Percentiles rank a stretch among this genome's conserved stretches.
These are phyloP conservation scores for Drosophila aff. DNA, from an alignment of 1,140 invertebrate genomes.

Conservation along the genomic window DNA sequence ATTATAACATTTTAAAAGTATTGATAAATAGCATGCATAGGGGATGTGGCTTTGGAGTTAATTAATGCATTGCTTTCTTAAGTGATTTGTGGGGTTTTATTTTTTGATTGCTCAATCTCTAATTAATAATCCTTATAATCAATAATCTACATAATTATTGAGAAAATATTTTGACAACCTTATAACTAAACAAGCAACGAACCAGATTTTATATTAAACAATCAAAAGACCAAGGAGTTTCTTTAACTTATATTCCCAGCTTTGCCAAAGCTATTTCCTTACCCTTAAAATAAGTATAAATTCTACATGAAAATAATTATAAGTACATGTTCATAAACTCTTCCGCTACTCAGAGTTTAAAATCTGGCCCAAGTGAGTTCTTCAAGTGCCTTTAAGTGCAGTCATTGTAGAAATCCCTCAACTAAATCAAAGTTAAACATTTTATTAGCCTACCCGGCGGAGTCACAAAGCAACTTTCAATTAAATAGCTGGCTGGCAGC, in stretches of 20 bases:
- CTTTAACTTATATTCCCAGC: neutral
- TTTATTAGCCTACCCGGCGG: slow-evolving; percentile 73
- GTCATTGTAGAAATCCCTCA: slow-evolving; percentile 72
- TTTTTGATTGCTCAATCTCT: neutral
- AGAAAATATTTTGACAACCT: too few species aligned
- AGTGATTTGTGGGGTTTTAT: neutral
- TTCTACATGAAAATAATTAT: neutral
- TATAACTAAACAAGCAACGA: too few species aligned
- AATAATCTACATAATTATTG: too few species aligned
- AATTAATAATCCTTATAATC: neutral
- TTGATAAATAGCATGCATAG: neutral
- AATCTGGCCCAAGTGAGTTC: slow-evolving; percentile 1
- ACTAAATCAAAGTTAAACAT: slow-evolving; percentile 84
- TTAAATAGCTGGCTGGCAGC: slow-evolving; percentile 69
- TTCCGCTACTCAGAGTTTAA: neutral
- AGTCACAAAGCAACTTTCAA: slow-evolving; percentile 82
- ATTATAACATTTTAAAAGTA: slow-evolving; percentile 11
- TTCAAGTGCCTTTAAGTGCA: slow-evolving; percentile 52
- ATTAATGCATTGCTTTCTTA: slow-evolving; percentile 1
- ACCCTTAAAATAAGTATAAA: neutral
- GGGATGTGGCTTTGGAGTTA: neutral
- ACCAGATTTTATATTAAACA: neutral
- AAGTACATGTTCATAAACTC: neutral
- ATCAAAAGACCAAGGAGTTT: neutral
- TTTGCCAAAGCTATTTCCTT: neutral